Evolutionary conservation across 2,113 vertebrate genomes (phyloP), one percentile per base, ranked within the genome.

Genomic region (Lampris incognitus): DNA sequence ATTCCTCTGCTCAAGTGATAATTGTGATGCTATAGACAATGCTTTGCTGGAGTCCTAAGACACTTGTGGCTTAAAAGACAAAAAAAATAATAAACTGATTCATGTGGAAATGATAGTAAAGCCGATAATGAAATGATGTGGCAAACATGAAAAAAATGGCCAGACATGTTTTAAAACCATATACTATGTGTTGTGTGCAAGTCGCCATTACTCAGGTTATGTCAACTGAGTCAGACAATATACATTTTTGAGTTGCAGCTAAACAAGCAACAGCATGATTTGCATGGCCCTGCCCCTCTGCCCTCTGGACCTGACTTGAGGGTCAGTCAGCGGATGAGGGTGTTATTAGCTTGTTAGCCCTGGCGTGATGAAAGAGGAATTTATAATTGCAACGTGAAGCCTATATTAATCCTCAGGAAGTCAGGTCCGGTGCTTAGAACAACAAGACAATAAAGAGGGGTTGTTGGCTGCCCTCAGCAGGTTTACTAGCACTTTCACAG

Each of bases 331-430:
- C 24, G 24, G 3, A 2, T 11, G 42, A 46, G 1, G 10, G 54
- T 56, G 59, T 76, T 76, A 75, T 83, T 89, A 85, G 63, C 72
- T 87, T 37, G 72, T 89, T 91, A 91, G 76, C 58, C 66, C 6
- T 69, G 63, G 62, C 76, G 76, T 70, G 78, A 90, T 82, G 69
- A 87, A 82, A 55, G 66, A 78, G 83, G 68, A 86, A 89, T 92
- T 89, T 86, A 85, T 78, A 76, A 75, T 81, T 67, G 67, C 41
- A 78, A 70, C 88, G 83, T 81, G 58, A 46, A 67, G 72, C 56
- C 62, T 79, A 57, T 62, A 76, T 82, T 67, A 65, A 70, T 81
- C 58, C 66, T 52, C n/a, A 62, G 79, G 82, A 78, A 75, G 62
- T 40, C 40, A 39, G 81, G 82, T 55, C 11, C 41, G 6, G 61